Conservation (phyloP, 2,797 vertebrate species). For the Macroramphosus scolopax region DNA sequence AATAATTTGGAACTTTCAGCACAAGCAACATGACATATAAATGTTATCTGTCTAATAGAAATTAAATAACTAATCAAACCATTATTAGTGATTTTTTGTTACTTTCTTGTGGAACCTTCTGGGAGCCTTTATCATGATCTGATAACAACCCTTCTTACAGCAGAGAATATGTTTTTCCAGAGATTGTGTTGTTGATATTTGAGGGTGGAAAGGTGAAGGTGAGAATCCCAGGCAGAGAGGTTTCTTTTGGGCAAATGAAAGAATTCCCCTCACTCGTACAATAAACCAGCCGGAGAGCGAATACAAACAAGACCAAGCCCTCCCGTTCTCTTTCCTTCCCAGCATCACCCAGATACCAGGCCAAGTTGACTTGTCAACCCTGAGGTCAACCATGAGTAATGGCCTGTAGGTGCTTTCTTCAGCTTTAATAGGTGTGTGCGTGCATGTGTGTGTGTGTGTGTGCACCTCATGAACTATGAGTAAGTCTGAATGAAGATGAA, state of each 20-base stretch:
- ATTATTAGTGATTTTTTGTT: background rate
- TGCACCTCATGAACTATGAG: conserved; percentile 21
- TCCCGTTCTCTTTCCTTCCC: conserved; percentile 7
- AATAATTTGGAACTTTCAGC: background rate
- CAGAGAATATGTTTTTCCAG: no score
- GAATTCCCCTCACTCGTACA: conserved; percentile 16
- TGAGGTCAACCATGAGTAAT: conserved; percentile 68
- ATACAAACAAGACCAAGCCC: conserved; percentile 24
- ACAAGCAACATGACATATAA: background rate
- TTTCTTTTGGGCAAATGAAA: conserved; percentile 13
- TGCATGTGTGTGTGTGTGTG: conserved; percentile 12
- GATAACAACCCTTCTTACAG: no score
- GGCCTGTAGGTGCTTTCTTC: conserved; percentile 39
- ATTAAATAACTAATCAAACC: background rate
- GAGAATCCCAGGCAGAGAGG: conserved; percentile 7
- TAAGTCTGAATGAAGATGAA: conserved; percentile 53
- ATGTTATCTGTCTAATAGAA: conserved; percentile 2
- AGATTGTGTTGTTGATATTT: conserved; percentile 9
- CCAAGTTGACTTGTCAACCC: conserved; percentile 39
- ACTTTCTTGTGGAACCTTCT: no score
- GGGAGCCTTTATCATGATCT: background rate
- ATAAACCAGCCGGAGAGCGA: conserved; percentile 43
- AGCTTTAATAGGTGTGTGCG: conserved; percentile 16
- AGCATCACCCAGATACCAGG: conserved; percentile 25
- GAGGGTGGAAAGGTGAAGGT: conserved; percentile 36